Base-by-base conservation (phyloP, 2,888 invertebrate species). In the Zelleria hepariella region DNA sequence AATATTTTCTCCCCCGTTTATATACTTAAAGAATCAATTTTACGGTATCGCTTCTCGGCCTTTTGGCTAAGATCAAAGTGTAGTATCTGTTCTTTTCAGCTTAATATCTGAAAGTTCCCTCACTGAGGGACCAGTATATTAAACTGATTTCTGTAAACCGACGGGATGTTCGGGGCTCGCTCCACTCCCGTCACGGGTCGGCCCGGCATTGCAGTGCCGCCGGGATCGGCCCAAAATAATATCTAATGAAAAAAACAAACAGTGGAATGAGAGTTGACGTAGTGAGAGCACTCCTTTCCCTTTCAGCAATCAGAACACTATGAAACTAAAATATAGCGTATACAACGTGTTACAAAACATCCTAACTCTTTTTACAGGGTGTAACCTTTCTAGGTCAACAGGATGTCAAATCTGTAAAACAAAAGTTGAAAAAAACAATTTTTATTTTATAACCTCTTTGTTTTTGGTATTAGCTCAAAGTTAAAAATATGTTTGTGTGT, bases 131-230 rank as follows among this genome's bases (percentile, higher is more conserved):
- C 51, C 58, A 58, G 57, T 57, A 57, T 57, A 58, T 58, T 58
- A 51, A 58, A 51, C 58, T 58, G 58, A 58, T 58, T 58, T 58
- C 51, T 58, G 58, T 27, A 51, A 49, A 51, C 51, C 49, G 58
- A 58, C 25, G 58, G 58, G 58, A 51, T 51, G 58, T 58, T 58
- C 49, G 58, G 58, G 58, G 58, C 58, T 58, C 58, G 58, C 58
- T 58, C 58, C 58, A 58, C 58, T 58, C 58, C 58, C 51, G 58
- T 58, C 58, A 51, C 58, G 58, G 58, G 58, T 58, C 58, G 58
- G 58, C 58, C 51, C 49, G 58, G 58, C 58, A 58, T 58, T 58
- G 58, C 58, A 58, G 58, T 58, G 58, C 58, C 58, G 58, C 58
- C 58, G 58, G 58, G 58, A 58, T 51, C 58, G 58, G 58, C 58